Base-by-base conservation (phyloP, 2,888 invertebrate genomes). In the Oscheius sp. region DNA sequence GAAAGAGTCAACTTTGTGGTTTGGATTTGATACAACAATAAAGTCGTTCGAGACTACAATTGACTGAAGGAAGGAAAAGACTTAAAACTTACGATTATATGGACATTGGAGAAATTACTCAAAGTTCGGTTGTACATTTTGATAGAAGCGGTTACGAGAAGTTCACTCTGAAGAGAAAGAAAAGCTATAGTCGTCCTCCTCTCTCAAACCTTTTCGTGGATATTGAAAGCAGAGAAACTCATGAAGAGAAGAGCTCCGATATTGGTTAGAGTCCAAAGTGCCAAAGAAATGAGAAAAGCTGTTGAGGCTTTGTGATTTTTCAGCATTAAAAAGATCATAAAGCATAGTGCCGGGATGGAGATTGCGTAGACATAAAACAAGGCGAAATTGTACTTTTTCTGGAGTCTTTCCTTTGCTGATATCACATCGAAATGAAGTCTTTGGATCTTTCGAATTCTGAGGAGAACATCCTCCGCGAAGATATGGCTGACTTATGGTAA, bases 11-110 rank as follows among this genome's bases (percentile, higher is more conserved):
- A 64, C 58, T 71, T 75, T 12, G 75, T 72, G 6, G 76, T 68
- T 46, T 74, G 73, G 20, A 76, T 76, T 70, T 74, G 76, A 48
- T 70, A 70, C n/a, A 70, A 66, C 64, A 76, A 71, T 39, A 73
- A 72, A 10, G 69, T 69, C 70, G 72, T 73, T 69, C 74, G 73
- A n/a, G 73, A 50, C 72, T 75, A 68, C 39, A 73, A 37, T 52
- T n/a, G n/a, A n/a, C n/a, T n/a, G n/a, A n/a, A n/a, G n/a, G n/a
- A n/a, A n/a, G n/a, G n/a, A n/a, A n/a, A n/a, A n/a, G n/a, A n/a
- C n/a, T n/a, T n/a, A n/a, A n/a, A n/a, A n/a, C n/a, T n/a, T n/a
- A n/a, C n/a, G n/a, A n/a, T n/a, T n/a, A n/a, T n/a, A n/a, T n/a
- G n/a, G n/a, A n/a, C n/a, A n/a, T n/a, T n/a, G n/a, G n/a, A n/a